Evolutionary conservation across 2,797 vertebrate species (phyloP).

Genomic region (Heliangelus exortis): DNA sequence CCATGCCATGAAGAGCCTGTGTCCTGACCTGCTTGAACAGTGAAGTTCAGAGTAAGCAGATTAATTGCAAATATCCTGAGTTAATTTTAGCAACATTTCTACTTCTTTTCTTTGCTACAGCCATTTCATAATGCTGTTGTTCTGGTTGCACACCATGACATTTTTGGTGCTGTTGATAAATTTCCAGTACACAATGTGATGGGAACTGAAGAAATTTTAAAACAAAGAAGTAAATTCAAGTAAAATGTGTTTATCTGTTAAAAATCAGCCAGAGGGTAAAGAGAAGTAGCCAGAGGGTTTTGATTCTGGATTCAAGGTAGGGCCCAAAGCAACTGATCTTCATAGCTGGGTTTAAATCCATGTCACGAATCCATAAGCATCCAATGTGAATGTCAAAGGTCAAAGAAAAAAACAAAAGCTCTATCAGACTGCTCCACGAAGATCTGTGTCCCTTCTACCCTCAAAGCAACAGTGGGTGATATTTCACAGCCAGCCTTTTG

Average conservation of each 20-base stretch:
- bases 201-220: neutral
- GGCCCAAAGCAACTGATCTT: neutral
- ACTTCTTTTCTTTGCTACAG: neutral
- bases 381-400: neutral
- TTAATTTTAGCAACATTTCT: neutral
- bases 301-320: neutral
- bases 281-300: neutral
- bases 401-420: neutral
- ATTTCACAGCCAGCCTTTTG: neutral
- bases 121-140: neutral
- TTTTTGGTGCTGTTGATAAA: neutral
- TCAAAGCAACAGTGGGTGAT: neutral
- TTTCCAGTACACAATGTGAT: neutral
- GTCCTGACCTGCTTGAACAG: neutral
- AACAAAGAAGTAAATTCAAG: neutral
- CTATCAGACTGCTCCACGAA: neutral
- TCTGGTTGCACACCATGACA: neutral
- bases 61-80: neutral
- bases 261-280: neutral
- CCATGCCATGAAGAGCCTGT: neutral
- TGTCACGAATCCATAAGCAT: rapidly evolving
- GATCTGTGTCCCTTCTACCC: neutral
- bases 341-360: neutral
- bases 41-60: neutral
- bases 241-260: neutral